A percentile compares a stretch with the other conserved stretches of the same genome.
These are phyloP conservation scores for Chelonia mydas DNA, from an alignment of 2,797 vertebrate species.

Conservation along the genomic window DNA sequence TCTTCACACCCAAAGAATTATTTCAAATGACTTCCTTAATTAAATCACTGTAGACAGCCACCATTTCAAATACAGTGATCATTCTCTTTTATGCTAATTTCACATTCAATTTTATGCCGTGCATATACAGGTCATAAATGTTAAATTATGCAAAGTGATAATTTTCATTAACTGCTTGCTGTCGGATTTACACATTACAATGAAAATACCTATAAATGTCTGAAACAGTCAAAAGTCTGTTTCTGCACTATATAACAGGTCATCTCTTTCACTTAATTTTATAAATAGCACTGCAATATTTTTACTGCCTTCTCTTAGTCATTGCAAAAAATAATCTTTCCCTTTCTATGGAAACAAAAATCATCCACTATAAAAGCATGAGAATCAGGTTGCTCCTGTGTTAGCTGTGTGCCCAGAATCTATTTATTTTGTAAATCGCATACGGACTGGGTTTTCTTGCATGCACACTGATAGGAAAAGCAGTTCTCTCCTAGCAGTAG, in stretches of 20 bases:
- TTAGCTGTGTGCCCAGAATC: not conserved
- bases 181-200: not conserved
- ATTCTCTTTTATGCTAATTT: not conserved
- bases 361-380: not conserved
- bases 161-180: not conserved
- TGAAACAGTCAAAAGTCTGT: not conserved
- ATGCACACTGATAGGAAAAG: rapidly evolving
- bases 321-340: not conserved
- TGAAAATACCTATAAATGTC: not conserved
- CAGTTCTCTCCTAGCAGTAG: not conserved
- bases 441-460: not conserved
- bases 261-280: not conserved
- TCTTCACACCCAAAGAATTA: not conserved
- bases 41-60: not conserved
- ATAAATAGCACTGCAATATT: not conserved
- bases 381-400: not conserved
- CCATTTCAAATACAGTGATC: not conserved
- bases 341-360: not conserved
- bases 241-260: not conserved
- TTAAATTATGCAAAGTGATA: not conserved
- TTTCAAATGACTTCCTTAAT: not conserved
- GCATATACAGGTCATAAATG: not conserved
- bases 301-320: not conserved
- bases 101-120: not conserved
- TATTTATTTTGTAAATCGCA: not conserved